Evolutionary conservation across 2,113 vertebrate genomes (phyloP).

Genomic region (mouse (Mus musculus)): GRCm39 chr11:99554001-99554500

Average conservation of each 20-base stretch:
- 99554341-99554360: background rate
- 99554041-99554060: conserved; percentile 29
- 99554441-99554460: fast-evolving
- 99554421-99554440: background rate
- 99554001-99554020: background rate
- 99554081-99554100: background rate
- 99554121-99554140: background rate
- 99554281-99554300: too few relatives aligned
- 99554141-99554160: background rate
- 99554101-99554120: conserved; percentile 8
- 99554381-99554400: background rate
- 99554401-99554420: background rate
- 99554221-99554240: background rate
- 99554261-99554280: background rate
- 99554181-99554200: background rate
- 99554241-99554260: background rate
- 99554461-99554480: background rate
- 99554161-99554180: background rate
- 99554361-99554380: background rate
- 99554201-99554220: background rate
- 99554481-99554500: background rate
- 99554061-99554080: background rate
- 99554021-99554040: background rate
- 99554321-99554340: background rate
- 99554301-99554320: background rate